Percentiles rank a stretch among this genome's conserved stretches.
Evolutionary conservation across 2,888 invertebrate genomes (phyloP).

Genomic region (Hymenopus coronatus): DNA sequence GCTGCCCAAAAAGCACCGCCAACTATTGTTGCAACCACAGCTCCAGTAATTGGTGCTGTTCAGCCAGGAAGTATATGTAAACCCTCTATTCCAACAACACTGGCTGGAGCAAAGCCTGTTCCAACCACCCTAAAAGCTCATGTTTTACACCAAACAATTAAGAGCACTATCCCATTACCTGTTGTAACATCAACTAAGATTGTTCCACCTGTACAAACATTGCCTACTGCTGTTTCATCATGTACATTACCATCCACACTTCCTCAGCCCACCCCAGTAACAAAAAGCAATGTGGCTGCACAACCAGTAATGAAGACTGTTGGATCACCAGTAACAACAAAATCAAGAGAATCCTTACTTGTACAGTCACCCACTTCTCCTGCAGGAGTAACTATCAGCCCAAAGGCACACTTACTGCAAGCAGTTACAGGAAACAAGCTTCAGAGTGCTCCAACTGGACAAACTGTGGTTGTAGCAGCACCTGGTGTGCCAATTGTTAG

Average conservation of each 20-base stretch:
- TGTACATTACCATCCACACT: neutral
- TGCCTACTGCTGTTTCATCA: neutral
- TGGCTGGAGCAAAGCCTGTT: constrained; percentile 29
- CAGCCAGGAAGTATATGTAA: neutral
- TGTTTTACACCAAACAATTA: constrained; percentile 40
- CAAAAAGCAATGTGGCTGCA: neutral
- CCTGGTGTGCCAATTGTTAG: constrained; percentile 2
- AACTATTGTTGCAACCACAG: constrained; percentile 36
- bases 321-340: neutral
- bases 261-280: constrained; percentile 30
- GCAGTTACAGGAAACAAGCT: constrained; percentile 39
- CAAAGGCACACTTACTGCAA: constrained; percentile 48
- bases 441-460: neutral
- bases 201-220: constrained; percentile 23
- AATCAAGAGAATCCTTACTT: neutral
- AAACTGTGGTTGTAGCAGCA: constrained; percentile 9
- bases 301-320: constrained; percentile 39
- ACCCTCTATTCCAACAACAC: constrained; percentile 17
- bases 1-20: constrained; percentile 17
- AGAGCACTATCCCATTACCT: constrained; percentile 47
- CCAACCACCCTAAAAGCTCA: constrained; percentile 30
- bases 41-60: constrained; percentile 19
- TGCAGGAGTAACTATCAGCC: constrained; percentile 42
- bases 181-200: constrained; percentile 43
- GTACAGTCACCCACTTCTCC: neutral